phyloP scores from a whole-genome alignment of 2,113 vertebrate species.

The Proterorhinus semilunaris region DNA sequence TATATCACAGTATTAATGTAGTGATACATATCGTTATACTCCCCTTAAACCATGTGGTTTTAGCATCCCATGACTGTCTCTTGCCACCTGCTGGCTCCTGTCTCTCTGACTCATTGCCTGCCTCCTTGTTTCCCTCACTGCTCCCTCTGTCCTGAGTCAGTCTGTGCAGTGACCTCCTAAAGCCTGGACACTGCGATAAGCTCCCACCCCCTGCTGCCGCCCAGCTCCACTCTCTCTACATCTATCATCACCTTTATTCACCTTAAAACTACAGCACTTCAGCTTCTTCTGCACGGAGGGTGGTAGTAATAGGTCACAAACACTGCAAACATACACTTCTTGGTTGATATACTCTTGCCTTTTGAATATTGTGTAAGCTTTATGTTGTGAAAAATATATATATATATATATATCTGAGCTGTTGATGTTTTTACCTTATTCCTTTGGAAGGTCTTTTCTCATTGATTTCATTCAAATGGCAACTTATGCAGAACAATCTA shows the following conservation, averaged over 20 bases:
- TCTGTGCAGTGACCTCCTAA: conserved; percentile 62
- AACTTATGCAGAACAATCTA: too few relatives aligned
- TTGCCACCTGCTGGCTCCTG: conserved; percentile 12
- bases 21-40: too few relatives aligned
- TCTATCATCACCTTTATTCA: conserved; percentile 14
- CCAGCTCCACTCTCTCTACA: conserved; percentile 28
- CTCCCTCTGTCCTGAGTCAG: conserved; percentile 48
- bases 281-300: conserved; percentile 7
- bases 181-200: conserved; percentile 68
- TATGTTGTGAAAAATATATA: too few relatives aligned
- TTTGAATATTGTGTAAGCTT: too few relatives aligned
- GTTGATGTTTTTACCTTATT: too few relatives aligned
- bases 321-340: too few relatives aligned
- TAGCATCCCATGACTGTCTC: not conserved
- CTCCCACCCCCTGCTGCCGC: conserved; percentile 47
- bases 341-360: too few relatives aligned
- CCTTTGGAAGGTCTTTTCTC: too few relatives aligned
- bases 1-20: too few relatives aligned
- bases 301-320: not conserved
- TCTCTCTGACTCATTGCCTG: conserved; percentile 35
- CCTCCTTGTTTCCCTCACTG: conserved; percentile 31
- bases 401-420: too few relatives aligned
- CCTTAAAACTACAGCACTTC: conserved; percentile 26
- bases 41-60: not conserved
- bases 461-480: too few relatives aligned